Evolutionary conservation across 2,888 invertebrate species (phyloP), one percentile per base, ranked within the genome.

Genomic region (Acleris sparsana): DNA sequence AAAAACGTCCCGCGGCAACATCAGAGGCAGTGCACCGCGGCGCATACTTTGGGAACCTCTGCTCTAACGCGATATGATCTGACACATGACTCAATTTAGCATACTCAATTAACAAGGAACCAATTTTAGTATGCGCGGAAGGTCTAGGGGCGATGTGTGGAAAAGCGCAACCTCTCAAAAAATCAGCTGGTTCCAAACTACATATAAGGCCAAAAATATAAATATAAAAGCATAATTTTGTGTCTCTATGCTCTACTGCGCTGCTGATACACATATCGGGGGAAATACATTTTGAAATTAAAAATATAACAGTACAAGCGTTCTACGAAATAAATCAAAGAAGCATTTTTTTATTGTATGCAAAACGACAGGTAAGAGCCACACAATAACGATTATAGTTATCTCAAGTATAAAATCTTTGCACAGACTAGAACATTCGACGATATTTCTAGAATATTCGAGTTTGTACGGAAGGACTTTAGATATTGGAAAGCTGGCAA

Each of bases 61-160:
- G n/a, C 44, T 44, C 16, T 76, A 73, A 63, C 76, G 76, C 71
- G 72, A 52, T 69, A 71, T 5, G n/a, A 58, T 62, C 46, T 51
- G 49, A 57, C 63, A 70, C 61, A 69, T 69, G 60, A 71, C 65
- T 71, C 61, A 48, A 44, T 62, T 39, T 13, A 44, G 62, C 64
- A 59, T 58, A 59, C 53, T 29, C 29, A 44, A 44, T 46, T 76
- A 81, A 76, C 77, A 73, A 77, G 85, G 85, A 85, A 86, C 86
- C 87, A 83, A 86, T 81, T 80, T 72, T 49, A 72, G 74, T 80
- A 83, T 86, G 84, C 89, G 89, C 90, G 88, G 89, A 89, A 90
- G 90, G 89, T 89, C 89, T 89, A 85, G 77, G 72, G 29, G 79
- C 77, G 85, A 11, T 11, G 82, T 84, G 87, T 81, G 81, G 83